Evolutionary conservation across 2,888 invertebrate genomes (phyloP), one percentile per base, ranked within the genome.

Genomic region (Trilocha varians): DNA sequence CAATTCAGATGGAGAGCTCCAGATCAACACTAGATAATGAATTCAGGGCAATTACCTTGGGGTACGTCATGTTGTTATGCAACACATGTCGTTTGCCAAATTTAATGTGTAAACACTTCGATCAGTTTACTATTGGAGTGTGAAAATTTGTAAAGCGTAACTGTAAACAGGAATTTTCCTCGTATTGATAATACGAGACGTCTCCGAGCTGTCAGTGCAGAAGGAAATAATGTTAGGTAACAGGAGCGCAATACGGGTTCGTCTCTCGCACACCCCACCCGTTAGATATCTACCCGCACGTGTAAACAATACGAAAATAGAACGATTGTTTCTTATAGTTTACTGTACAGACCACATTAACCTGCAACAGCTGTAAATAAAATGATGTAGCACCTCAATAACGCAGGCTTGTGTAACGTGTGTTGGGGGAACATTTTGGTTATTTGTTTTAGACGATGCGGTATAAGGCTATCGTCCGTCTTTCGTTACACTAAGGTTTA

Each of bases 381-480:
- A 69, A 80, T 83, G 78, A 84, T 84, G 78, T 73, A 84, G 74
- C 71, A 67, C 73, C 72, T 72, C 65, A 76, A 77, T 75, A 82
- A 77, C 77, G 37, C 40, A 66, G 59, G 62, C 65, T 62, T 55
- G 65, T 62, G 70, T 67, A 72, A 69, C 70, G 71, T 62, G 57
- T 70, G 74, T 69, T 76, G 67, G 60, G 64, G 62, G 59, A 78
- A 70, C 71, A 70, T 68, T 70, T 76, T 72, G 79, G 68, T 76
- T 83, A 72, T 83, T 84, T 84, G 80, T 78, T 79, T 79, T 65
- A 74, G 60, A 53, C 61, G 64, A 58, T 63, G 59, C 56, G 45
- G 62, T 62, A 63, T 63, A 58, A 60, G 69, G 64, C 55, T 67
- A 60, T 70, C 71, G 72, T 78, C 62, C 74, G 73, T 82, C 79